These are phyloP conservation scores for Phorcus lineatus DNA, from an alignment of 2,888 invertebrate species.

Conservation along the genomic window DNA sequence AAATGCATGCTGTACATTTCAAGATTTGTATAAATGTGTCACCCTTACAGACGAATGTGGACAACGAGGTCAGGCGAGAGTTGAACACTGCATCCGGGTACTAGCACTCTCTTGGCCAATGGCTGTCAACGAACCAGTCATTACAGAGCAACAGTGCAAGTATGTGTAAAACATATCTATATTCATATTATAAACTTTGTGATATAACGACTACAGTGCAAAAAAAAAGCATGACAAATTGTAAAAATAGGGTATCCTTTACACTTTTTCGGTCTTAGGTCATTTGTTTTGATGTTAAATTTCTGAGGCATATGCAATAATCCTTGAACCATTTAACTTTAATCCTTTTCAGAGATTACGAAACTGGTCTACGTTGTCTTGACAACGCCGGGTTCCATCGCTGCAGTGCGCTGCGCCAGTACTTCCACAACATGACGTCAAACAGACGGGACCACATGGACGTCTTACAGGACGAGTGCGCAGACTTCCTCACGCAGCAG, in stretches of 20 bases:
- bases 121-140: constrained; percentile 9
- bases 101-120: constrained; percentile 44
- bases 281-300: not conserved
- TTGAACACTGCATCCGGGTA: constrained; percentile 45
- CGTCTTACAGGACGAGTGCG: constrained; percentile 30
- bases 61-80: constrained; percentile 33
- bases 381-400: constrained; percentile 37
- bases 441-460: constrained; percentile 29
- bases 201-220: no score
- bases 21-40: not conserved
- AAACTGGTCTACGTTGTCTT: constrained; percentile 37
- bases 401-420: constrained; percentile 35
- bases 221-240: no score
- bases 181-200: no score
- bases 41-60: constrained; percentile 38
- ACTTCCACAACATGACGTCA: constrained; percentile 31
- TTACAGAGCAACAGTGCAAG: constrained; percentile 42
- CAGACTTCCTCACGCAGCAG: constrained; percentile 14
- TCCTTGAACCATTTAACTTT: not conserved
- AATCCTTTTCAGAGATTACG: constrained; percentile 33
- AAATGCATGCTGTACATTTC: no score
- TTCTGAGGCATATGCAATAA: not conserved
- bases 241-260: no score
- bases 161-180: not conserved
- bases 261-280: no score